Evolutionary conservation across 23 tunicate genomes (phyloP).

Genomic region (Halocynthia roretzi): DNA sequence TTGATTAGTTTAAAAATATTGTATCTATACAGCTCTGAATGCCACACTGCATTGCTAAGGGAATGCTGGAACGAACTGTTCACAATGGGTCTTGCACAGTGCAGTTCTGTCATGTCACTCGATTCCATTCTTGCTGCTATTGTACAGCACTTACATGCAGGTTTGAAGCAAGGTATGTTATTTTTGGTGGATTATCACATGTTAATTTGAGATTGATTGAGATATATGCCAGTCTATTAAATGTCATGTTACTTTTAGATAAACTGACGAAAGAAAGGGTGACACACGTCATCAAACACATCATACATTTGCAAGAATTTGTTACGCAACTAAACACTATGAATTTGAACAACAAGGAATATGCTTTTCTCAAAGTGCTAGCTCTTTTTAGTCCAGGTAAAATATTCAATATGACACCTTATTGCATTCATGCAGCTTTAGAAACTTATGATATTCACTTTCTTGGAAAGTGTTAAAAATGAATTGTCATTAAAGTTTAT

Average conservation of each 20-base stretch:
- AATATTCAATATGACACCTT: neutral
- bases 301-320: slow-evolving; percentile 48
- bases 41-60: slow-evolving; percentile 62
- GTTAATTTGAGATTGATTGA: too few species aligned
- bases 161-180: slow-evolving; percentile 39
- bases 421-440: neutral
- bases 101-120: slow-evolving; percentile 40
- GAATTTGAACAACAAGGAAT: slow-evolving; percentile 53
- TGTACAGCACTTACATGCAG: slow-evolving; percentile 41
- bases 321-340: slow-evolving; percentile 37
- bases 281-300: slow-evolving; percentile 24
- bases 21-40: slow-evolving; percentile 30
- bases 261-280: slow-evolving; percentile 20
- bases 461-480: too few species aligned
- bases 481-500: too few species aligned
- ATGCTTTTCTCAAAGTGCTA: slow-evolving; percentile 61
- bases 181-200: neutral
- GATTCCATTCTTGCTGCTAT: slow-evolving; percentile 49
- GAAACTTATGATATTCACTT: too few species aligned
- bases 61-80: slow-evolving; percentile 90
- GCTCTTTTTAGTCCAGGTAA: slow-evolving; percentile 82
- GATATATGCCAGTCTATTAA: too few species aligned
- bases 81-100: slow-evolving; percentile 68
- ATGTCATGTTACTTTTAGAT: slow-evolving; percentile 3
- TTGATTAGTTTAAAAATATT: neutral